phyloP scores from a whole-genome alignment of 2,113 vertebrate genomes.

The Chloropsis hardwickii region DNA sequence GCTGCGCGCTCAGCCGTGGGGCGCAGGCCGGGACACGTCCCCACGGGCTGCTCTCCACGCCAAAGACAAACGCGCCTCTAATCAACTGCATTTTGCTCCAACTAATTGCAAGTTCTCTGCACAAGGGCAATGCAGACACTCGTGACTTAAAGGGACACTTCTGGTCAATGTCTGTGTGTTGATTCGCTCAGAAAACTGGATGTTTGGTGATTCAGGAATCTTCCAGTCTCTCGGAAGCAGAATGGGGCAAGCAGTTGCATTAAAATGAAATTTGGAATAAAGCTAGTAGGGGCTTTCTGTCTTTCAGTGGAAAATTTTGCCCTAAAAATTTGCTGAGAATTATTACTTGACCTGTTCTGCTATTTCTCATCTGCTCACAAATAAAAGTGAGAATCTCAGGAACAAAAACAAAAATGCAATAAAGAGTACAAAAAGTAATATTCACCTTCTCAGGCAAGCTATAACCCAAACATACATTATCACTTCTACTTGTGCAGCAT shows the following conservation, averaged over 20 bases:
- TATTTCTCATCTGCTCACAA: background rate
- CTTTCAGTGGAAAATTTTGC: background rate
- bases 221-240: background rate
- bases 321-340: background rate
- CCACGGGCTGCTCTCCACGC: background rate
- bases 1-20: background rate
- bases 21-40: constrained; percentile 25
- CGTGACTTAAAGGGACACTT: background rate
- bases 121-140: background rate
- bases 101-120: background rate
- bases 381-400: background rate
- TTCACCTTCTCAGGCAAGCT: background rate
- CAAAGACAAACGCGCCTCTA: background rate
- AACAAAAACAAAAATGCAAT: background rate
- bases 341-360: background rate
- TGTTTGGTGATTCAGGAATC: background rate
- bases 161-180: background rate
- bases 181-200: background rate
- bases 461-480: background rate
- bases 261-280: background rate
- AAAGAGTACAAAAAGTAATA: background rate
- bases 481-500: background rate
- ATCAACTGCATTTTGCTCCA: background rate
- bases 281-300: background rate
- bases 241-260: background rate